Evolutionary conservation across 2,113 vertebrate genomes (phyloP).

Genomic region (Atractosteus spatula): DNA sequence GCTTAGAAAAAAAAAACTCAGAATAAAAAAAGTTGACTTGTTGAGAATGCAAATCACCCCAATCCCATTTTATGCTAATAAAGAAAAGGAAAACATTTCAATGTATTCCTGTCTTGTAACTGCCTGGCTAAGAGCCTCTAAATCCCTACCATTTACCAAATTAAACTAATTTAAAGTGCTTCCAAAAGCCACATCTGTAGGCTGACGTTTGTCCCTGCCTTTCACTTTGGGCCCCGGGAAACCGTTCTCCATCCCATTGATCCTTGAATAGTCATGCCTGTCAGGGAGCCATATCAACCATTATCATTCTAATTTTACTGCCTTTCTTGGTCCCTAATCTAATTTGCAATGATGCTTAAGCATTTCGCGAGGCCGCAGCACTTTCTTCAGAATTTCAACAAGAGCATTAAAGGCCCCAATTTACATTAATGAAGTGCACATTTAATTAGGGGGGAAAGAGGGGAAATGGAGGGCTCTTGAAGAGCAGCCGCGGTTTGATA

Average conservation of each 20-base stretch:
- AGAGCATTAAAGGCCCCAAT: constrained; percentile 98
- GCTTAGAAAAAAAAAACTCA: background rate
- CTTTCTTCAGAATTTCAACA: constrained; percentile 99
- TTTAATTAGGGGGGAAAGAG: constrained; percentile 91
- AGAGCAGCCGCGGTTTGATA: constrained; percentile 68
- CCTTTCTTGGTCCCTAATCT: constrained; percentile 98
- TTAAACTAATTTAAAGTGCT: constrained; percentile 99
- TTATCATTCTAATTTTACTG: constrained; percentile 99
- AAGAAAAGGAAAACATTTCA: constrained; percentile 83
- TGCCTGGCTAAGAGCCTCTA: constrained; percentile 89
- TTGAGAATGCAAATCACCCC: constrained; percentile 83
- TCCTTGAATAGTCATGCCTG: constrained; percentile 99
- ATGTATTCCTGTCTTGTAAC: constrained; percentile 94
- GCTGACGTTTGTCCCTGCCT: constrained; percentile 87
- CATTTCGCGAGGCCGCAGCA: constrained; percentile 91
- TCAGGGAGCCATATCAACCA: constrained; percentile 98
- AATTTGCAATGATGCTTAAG: constrained; percentile 98
- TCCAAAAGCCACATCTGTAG: constrained; percentile 96
- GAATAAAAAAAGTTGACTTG: constrained; percentile 46
- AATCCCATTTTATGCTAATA: constrained; percentile 90
- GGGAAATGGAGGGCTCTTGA: constrained; percentile 80
- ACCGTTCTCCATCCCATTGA: constrained; percentile 91
- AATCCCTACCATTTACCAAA: constrained; percentile 99
- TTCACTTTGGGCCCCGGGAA: constrained; percentile 78
- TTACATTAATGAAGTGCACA: constrained; percentile 99